These are phyloP conservation scores for Oscheius sp. DNA, from an alignment of 2,888 invertebrate genomes.

Conservation along the genomic window DNA sequence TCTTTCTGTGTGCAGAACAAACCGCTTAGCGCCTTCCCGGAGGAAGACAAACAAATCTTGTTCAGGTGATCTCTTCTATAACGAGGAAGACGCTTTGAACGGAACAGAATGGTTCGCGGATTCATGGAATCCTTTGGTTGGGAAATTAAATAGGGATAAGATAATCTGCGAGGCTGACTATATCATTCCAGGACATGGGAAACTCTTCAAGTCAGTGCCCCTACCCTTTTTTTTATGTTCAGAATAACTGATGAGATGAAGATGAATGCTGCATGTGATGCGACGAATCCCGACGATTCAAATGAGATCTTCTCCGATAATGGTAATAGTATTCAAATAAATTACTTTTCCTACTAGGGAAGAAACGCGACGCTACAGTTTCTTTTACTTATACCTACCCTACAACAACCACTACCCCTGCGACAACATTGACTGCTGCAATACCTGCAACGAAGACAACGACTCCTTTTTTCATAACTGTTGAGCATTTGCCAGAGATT, in stretches of 20 bases:
- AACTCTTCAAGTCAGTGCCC: constrained; percentile 68
- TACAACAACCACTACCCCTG: background rate
- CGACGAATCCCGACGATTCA: background rate
- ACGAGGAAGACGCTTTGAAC: constrained; percentile 58
- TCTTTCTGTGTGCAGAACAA: background rate
- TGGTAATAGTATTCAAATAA: background rate
- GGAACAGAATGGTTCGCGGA: constrained; percentile 60
- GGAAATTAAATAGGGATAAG: constrained; percentile 50
- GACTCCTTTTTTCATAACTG: constrained; percentile 18
- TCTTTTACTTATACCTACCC: background rate
- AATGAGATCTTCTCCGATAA: constrained; percentile 5
- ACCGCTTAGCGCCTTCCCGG: constrained; percentile 8
- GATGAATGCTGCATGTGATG: constrained; percentile 9
- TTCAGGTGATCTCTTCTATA: constrained; percentile 65
- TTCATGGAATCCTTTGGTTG: constrained; percentile 63
- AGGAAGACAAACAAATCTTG: background rate
- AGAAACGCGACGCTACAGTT: background rate
- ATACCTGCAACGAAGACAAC: background rate
- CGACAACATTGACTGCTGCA: background rate
- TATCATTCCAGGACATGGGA: constrained; percentile 73
- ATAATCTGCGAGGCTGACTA: constrained; percentile 68
- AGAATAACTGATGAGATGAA: constrained; percentile 25
- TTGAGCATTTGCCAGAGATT: constrained; percentile 4
- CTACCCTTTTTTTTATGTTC: background rate
- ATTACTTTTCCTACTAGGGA: no score